Base-by-base conservation (phyloP, 2,113 vertebrate species). In the Corythoichthys intestinalis region DNA sequence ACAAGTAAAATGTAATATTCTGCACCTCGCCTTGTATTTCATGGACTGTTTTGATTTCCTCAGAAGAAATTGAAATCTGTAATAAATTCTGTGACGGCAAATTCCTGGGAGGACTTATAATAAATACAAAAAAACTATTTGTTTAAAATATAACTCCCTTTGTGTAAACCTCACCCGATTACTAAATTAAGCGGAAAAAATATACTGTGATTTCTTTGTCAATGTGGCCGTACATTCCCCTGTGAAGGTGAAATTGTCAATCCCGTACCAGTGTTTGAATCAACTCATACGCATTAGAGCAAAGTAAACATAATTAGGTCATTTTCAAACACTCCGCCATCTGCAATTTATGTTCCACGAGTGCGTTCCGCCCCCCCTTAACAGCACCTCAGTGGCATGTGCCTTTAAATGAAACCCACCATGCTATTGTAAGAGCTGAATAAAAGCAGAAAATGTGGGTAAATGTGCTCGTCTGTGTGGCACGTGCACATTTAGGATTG, bases 301-400 rank as follows among this genome's bases (percentile, higher is more conserved):
- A 56, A 74, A 78, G 78, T 47, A 66, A 77, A 73, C 57, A 74
- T 63, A 68, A 78, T 76, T 74, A 69, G 15, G 67, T 67, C 53
- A 17, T 69, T 72, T 56, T 62, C 6, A 66, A 64, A 58, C 54
- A 62, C 44, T 57, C 37, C 47, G n/a, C n/a, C 58, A 41, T 13
- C n/a, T 72, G 66, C 49, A 34, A 49, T n/a, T n/a, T 69, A 14
- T 56, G 67, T 57, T 69, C 41, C 39, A 7, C 57, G 13, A 66
- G 37, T 61, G 12, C 15, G 58, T 15, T 37, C 10, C 28, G 13
- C n/a, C 39, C n/a, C 13, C 50, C 28, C 58, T 61, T 13, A 7
- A 28, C 4, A 5, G 17, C 41, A 20, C 15, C 41, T 10, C 62
- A 48, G 10, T 7, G 58, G 58, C 50, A 53, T 8, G 2, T 28